Evolutionary conservation across 2,888 invertebrate species (phyloP), one percentile per base, ranked within the genome.

Genomic region (Drosophila melanosoma): DNA sequence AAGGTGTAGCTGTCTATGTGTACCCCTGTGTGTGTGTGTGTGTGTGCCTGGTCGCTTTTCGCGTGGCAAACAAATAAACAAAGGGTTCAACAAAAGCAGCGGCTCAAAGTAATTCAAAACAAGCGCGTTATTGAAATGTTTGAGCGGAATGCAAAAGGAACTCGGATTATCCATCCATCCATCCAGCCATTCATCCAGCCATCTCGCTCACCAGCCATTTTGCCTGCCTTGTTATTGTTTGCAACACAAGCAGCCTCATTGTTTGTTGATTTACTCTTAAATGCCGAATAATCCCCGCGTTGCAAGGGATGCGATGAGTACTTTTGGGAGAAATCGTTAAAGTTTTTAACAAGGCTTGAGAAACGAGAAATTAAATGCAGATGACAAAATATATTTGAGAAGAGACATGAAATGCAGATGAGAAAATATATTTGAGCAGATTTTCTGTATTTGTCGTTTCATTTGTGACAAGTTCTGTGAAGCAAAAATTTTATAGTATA

Each of bases 51-150:
- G 26, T 33, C 51, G 59, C 29, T 62, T 79, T 71, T 74, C 73
- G 82, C 61, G 64, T 53, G 67, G 56, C 76, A 79, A 89, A 74
- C 71, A 83, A 89, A 84, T 85, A 84, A 84, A 84, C 86, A 89
- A 88, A 87, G 86, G 83, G 72, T 72, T 78, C 81, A 90, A 86
- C 89, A 90, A 89, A 87, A 84, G 84, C 84, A 89, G 71, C 74
- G 60, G 82, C 40, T 59, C 85, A 89, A 90, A 88, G 90, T 90
- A 90, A 88, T 85, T 90, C 89, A 85, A 90, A 88, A 88, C 74
- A 85, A 76, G 67, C 64, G 69, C 62, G 72, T 68, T 80, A 74
- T 74, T 69, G 75, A 72, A 80, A 85, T 76, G 74, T 82, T 79
- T 82, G 65, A 81, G 78, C 54, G 60, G 23, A 38, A 48, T 56